Base-by-base conservation (phyloP, 2,797 vertebrate genomes). In the Monodelphis domestica region DNA sequence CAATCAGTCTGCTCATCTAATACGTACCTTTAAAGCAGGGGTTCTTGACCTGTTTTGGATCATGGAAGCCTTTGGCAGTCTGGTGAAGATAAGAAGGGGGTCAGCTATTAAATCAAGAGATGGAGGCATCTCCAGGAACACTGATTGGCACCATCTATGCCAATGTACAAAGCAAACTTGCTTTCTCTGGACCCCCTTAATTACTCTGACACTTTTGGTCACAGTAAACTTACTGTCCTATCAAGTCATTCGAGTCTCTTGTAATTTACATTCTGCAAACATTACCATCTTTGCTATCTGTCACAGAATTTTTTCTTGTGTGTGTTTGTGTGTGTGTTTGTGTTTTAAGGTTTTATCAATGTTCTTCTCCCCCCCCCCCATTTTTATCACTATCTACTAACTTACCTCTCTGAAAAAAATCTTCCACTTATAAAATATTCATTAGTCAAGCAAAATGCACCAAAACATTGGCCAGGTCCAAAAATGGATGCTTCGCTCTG, bases 231-330 rank as follows among this genome's bases (percentile, higher is more conserved):
- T 95, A 93, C 95, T 14, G 21, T 56, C 91, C 63, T 38, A 29
- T 96, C 57, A 87, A 98, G 92, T 91, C 90, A 7, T 84, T 97
- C 96, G 93, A 92, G 88, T 91, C 93, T 93, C 87, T 54, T 33
- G 45, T 90, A 89, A 94, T 5, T 95, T 96, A 53, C 63, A 92
- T 96, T 94, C 0, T 0, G 57, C 38, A 93, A 89, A 88, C 53
- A 93, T 93, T 96, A 78, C 90, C 87, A 54, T 93, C 9, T 84
- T 96, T 94, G 54, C 90, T 93, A 92, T 92, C 94, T 59, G 55
- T 45, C 70, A 45, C 70, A 50, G 38, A 50, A 78, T 70, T 45
- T 78, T 33, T 78, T 57, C 56, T 84, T 78, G 17, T 70, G 38
- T 6, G 10, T 84, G 26, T 45, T 21, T 45, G 29, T 78, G 24